Evolutionary conservation across 1,140 invertebrate genomes (phyloP), one percentile per base, ranked within the genome.

Genomic region (Phortica variegata): DNA sequence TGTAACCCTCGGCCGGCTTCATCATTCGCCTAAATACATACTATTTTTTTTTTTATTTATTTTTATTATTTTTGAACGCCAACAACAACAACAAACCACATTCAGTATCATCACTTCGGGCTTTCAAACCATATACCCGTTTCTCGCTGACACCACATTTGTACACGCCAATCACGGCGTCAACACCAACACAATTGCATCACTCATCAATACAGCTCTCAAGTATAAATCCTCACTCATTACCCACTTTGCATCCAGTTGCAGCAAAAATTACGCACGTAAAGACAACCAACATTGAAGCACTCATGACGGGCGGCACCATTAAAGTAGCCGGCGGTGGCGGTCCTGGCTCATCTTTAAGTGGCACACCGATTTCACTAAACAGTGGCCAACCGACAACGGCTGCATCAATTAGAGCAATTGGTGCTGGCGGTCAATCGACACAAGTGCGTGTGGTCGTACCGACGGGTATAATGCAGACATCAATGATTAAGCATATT

Each of bases 391-490:
- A 61, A 17, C 43, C 59, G 2, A 59, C 61, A 2, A 65, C 66
- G 12, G 56, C 72, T 1, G 66, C 72, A 2, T 69, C 72, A 0
- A 73, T 73, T 36, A 54, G 68, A 2, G 61, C 70, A 8, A 73
- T 73, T 36, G 63, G 61, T 6, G 55, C 65, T 0, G 68, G 68
- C 8, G 72, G 72, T 1, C 72, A 75, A 39, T 70, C 72, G 4
- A 72, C 72, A 0, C 72, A 75, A 26, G 72, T 75, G 7, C 65
- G 72, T n/a, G 72, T 75, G 36, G 66, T 75, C 9, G 68, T 75
- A 65, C 70, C 70, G 3, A 15, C 38, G 3, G 43, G 43, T 5
- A 49, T 39, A 20, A 49, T 57, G 15, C 6, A 6, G 9, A 41
- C 21, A 7, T 40, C 52, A 0, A 73, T 73, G 66, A 73, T 75